Evolutionary conservation across 2,888 invertebrate genomes (phyloP).

Genomic region (Mycalesis mineus): DNA sequence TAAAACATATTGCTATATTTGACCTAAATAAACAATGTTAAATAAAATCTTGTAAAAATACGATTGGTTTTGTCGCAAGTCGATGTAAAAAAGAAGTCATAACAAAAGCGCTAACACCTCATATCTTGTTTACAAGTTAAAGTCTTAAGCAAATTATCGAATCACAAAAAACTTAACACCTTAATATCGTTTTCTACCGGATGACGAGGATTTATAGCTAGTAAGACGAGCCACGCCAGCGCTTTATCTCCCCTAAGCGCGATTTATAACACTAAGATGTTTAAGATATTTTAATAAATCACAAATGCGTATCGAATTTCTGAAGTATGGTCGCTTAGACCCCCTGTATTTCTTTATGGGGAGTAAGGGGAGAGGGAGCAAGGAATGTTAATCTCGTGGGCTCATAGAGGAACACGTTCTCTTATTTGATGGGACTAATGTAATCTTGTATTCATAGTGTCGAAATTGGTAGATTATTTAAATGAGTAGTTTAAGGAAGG

Average conservation of each 20-base stretch:
- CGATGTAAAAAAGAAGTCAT: neutral
- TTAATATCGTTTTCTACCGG: constrained; percentile 55
- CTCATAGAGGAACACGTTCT: constrained; percentile 44
- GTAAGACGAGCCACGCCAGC: constrained; percentile 62
- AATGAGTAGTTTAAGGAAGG: constrained; percentile 4
- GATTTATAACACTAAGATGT: constrained; percentile 68
- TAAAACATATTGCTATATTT: too few species aligned
- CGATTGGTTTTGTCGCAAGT: neutral
- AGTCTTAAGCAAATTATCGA: constrained; percentile 18
- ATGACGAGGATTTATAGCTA: constrained; percentile 68
- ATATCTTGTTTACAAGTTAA: constrained; percentile 13
- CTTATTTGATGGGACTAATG: constrained; percentile 22
- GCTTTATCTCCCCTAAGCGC: constrained; percentile 68
- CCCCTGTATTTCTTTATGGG: constrained; percentile 52
- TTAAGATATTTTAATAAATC: constrained; percentile 74
- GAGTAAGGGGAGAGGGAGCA: constrained; percentile 40
- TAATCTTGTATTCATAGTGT: constrained; percentile 26
- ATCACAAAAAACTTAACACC: constrained; percentile 53
- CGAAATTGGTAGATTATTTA: constrained; percentile 24
- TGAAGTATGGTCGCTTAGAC: constrained; percentile 58
- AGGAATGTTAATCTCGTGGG: constrained; percentile 62
- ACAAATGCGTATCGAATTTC: constrained; percentile 72
- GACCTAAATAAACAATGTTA: too few species aligned
- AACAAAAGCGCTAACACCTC: neutral
- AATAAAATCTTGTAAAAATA: too few species aligned